A percentile compares a stretch with the other conserved stretches of the same genome.
Conservation (phyloP, 2,797 vertebrate genomes). For the Danio aesculapii region DNA sequence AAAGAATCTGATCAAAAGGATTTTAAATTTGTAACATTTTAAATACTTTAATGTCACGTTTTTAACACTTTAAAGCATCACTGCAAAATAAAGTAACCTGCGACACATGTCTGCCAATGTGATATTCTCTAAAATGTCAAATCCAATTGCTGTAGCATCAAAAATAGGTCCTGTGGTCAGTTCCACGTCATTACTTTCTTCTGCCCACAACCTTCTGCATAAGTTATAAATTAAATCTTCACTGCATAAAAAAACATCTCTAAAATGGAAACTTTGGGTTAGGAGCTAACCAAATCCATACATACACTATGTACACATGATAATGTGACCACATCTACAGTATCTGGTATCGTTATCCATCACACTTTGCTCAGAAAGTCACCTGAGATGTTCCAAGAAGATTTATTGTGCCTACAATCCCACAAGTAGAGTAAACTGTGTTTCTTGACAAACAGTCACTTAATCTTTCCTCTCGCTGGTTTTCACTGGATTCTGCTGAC, state of each 20-base stretch:
- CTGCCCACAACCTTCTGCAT: not conserved
- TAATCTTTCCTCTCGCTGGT: conserved; percentile 53
- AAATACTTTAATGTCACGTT: not conserved
- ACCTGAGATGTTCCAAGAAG: conserved; percentile 32
- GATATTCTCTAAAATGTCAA: not conserved
- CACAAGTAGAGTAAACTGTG: conserved; percentile 54
- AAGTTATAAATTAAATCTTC: not conserved
- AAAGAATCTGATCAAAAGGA: not conserved
- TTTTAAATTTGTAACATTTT: not conserved
- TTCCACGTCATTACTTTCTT: not conserved
- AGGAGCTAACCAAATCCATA: not conserved
- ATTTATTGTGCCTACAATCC: conserved; percentile 53
- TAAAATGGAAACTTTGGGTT: not conserved
- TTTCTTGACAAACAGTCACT: conserved; percentile 59
- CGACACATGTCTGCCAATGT: too few relatives aligned
- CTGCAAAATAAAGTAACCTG: not conserved
- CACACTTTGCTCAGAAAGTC: not conserved
- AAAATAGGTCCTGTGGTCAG: not conserved
- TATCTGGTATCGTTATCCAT: conserved; percentile 7
- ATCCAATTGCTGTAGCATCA: not conserved
- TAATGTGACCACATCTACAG: conserved; percentile 3
- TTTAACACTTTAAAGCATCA: not conserved
- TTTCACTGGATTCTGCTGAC: conserved; percentile 30
- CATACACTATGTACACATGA: not conserved
- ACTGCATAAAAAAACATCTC: not conserved